Evolutionary conservation across 1,140 invertebrate genomes (phyloP), one percentile per base, ranked within the genome.

Genomic region (Alviniconcha marisindica): DNA sequence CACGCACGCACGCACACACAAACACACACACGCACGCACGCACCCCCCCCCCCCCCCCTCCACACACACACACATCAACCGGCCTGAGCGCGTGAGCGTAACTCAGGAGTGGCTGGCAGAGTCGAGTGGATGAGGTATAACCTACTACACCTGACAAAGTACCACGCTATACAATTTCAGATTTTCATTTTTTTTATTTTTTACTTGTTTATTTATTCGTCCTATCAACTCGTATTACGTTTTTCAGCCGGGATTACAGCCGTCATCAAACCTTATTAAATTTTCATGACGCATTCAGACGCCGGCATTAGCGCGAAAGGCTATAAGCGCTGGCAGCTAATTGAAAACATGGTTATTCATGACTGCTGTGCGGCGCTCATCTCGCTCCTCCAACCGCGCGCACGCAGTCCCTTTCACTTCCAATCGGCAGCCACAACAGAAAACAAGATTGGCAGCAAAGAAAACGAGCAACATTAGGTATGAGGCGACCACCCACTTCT

Each of bases 271-370:
- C 14, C 69, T 33, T 18, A 71, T 71, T 71, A 71, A 71, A 71
- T 36, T 71, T 71, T 71, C 69, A 71, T 7, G 7, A 36, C 36
- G 66, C 66, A 71, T 71, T 71, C 0, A 42, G 36, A 4, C 1
- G 24, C 18, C 12, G 36, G 69, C 36, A 71, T 36, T 38, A 33
- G 14, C 36, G 69, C 18, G 15, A 71, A 71, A 71, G 24, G 69
- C 18, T 36, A 71, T n/a, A 71, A 33, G 69, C 36, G 69, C 33
- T 40, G 36, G 36, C 33, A 18, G 33, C 36, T 42, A 71, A 42
- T 42, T 33, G 36, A 71, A 71, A 40, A 71, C 69, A 71, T 42
- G 69, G 69, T 71, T 71, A 33, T 31, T 71, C 69, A 18, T 38
- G 14, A 36, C 12, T 40, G 18, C 15, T 38, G 40, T 31, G 40